A percentile compares a stretch with the other conserved stretches of the same genome.
Conservation (phyloP, 1,140 invertebrate species). For the Drosophila rhopaloa region DNA sequence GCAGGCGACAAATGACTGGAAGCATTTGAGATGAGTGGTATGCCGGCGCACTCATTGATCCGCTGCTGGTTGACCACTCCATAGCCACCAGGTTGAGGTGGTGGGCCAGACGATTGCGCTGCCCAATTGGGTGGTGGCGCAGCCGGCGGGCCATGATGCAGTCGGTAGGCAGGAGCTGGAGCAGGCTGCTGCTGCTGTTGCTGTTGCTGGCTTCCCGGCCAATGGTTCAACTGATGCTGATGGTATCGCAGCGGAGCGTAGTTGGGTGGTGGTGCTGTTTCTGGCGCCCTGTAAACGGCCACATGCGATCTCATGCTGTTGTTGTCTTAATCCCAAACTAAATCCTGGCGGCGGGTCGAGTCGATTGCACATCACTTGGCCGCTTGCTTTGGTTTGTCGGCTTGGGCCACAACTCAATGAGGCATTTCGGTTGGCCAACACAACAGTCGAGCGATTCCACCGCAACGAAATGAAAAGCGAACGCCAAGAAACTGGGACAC, state of each 20-base stretch:
- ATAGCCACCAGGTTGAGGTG: slow-evolving; percentile 10
- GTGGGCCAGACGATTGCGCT: background rate
- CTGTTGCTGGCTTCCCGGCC: slow-evolving; percentile 22
- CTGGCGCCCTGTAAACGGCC: slow-evolving; percentile 73
- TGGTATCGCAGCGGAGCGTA: slow-evolving; percentile 55
- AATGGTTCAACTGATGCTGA: slow-evolving; percentile 24
- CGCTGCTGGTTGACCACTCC: slow-evolving; percentile 74
- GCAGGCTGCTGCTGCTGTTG: slow-evolving; percentile 8
- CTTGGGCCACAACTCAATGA: slow-evolving; percentile 59
- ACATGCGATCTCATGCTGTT: slow-evolving; percentile 83
- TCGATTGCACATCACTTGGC: slow-evolving; percentile 75
- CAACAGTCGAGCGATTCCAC: slow-evolving; percentile 34
- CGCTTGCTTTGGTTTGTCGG: slow-evolving; percentile 42
- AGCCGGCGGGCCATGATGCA: slow-evolving; percentile 21
- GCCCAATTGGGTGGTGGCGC: slow-evolving; percentile 16
- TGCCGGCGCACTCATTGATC: slow-evolving; percentile 87
- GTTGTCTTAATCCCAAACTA: slow-evolving; percentile 41
- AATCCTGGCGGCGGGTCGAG: slow-evolving; percentile 40
- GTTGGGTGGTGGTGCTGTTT: slow-evolving; percentile 37
- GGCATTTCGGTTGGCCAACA: slow-evolving; percentile 50
- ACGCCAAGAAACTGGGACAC: slow-evolving; percentile 75
- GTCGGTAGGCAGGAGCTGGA: slow-evolving; percentile 3
- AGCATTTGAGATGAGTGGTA: slow-evolving; percentile 89
- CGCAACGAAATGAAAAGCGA: slow-evolving; percentile 74
- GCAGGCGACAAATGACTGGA: slow-evolving; percentile 66